Conservation (phyloP, 2,888 invertebrate genomes). For the Netelia virgata region DNA sequence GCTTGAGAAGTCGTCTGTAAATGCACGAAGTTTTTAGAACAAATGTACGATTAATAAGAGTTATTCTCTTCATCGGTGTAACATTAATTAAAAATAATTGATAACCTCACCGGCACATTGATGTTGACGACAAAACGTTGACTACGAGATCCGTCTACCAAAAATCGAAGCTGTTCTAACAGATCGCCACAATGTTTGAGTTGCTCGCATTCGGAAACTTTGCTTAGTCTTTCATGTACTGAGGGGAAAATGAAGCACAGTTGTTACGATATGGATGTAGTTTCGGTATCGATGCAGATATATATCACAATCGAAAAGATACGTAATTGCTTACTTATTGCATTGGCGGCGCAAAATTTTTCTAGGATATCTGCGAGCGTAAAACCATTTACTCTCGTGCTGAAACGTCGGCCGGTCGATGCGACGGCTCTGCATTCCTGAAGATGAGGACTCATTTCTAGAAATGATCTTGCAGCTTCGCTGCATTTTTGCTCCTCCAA, state of each 20-base stretch:
- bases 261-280: too few species aligned
- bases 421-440: constrained; percentile 77
- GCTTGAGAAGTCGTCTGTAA: constrained; percentile 74
- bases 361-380: constrained; percentile 81
- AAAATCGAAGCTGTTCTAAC: constrained; percentile 80
- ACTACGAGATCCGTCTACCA: constrained; percentile 81
- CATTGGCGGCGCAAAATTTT: constrained; percentile 79
- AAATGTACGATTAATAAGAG: background rate
- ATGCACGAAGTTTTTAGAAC: background rate
- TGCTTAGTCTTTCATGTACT: constrained; percentile 81
- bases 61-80: constrained; percentile 11
- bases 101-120: constrained; percentile 77
- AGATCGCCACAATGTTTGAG: constrained; percentile 80
- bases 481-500: constrained; percentile 80
- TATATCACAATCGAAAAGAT: background rate
- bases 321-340: constrained; percentile 72
- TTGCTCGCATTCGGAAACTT: constrained; percentile 78
- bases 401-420: constrained; percentile 77
- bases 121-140: constrained; percentile 83
- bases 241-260: constrained; percentile 8
- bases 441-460: constrained; percentile 77
- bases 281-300: too few species aligned
- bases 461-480: constrained; percentile 78
- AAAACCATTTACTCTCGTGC: constrained; percentile 78
- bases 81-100: background rate